Conservation (phyloP, 2,113 vertebrate genomes). For the Bubo scandiacus region DNA sequence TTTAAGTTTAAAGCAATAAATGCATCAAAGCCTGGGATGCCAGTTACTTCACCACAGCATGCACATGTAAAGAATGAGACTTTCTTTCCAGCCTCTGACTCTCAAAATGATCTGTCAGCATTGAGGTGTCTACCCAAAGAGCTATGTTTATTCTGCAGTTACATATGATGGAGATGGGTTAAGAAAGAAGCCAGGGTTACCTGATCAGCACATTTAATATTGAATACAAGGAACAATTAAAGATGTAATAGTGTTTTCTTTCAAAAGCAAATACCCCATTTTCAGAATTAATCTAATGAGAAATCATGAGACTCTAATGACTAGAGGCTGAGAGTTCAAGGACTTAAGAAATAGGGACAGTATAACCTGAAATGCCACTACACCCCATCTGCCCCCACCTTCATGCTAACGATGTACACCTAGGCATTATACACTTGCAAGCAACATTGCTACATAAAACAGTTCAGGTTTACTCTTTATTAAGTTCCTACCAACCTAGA, state of each 20-base stretch:
- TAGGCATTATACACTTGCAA: background rate
- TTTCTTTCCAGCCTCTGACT: background rate
- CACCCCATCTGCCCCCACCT: background rate
- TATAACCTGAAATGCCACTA: background rate
- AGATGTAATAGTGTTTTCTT: background rate
- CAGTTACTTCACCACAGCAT: background rate
- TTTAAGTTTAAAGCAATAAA: background rate
- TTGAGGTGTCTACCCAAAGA: background rate
- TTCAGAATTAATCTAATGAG: background rate
- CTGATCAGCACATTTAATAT: background rate
- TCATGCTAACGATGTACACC: background rate
- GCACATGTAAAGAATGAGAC: background rate
- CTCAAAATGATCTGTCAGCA: background rate
- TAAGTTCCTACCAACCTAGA: background rate
- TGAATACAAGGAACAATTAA: background rate
- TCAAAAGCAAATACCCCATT: background rate
- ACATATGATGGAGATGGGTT: background rate
- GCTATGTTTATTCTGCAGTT: background rate
- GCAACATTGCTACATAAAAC: background rate
- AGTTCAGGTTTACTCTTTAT: background rate
- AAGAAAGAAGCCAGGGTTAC: background rate
- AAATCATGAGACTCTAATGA: background rate
- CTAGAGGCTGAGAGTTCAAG: background rate
- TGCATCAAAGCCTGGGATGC: background rate
- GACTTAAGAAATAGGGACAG: background rate